phyloP scores from a whole-genome alignment of 2,888 invertebrate species.

The Gastrophysa polygoni region DNA sequence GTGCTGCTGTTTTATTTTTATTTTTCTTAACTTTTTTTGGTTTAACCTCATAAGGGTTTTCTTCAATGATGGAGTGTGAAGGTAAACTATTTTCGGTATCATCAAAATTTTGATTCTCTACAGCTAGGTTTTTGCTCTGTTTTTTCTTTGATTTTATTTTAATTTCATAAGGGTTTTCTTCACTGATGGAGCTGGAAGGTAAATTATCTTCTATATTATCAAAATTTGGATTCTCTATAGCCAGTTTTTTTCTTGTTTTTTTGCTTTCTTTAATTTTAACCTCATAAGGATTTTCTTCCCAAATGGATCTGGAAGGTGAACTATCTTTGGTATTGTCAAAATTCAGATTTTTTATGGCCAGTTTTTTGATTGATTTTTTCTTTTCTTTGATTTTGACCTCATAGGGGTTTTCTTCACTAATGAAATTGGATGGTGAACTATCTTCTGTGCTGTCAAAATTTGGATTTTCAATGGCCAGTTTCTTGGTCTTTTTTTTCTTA shows the following conservation, averaged over 20 bases:
- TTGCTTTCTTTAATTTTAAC: slow-evolving; percentile 19
- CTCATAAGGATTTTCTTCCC: slow-evolving; percentile 22
- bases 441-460: slow-evolving; percentile 27
- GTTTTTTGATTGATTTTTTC: not conserved
- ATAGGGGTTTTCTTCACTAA: slow-evolving; percentile 26
- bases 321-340: not conserved
- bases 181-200: not conserved
- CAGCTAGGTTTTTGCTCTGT: not conserved
- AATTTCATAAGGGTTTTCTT: slow-evolving; percentile 23
- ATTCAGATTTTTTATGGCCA: not conserved
- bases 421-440: not conserved
- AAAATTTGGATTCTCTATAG: not conserved
- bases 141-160: slow-evolving; percentile 18
- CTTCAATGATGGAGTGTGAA: not conserved
- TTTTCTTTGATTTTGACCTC: slow-evolving; percentile 22
- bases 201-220: not conserved
- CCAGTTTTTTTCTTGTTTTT: not conserved
- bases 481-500: slow-evolving; percentile 31
- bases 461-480: slow-evolving; percentile 29
- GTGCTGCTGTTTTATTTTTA: not conserved
- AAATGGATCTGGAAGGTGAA: not conserved
- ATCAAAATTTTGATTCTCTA: not conserved
- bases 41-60: slow-evolving; percentile 24
- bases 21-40: slow-evolving; percentile 20
- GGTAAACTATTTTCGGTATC: not conserved